Base-by-base conservation (phyloP, 2,113 vertebrate species). In the Pseudorectes ferrugineus region DNA sequence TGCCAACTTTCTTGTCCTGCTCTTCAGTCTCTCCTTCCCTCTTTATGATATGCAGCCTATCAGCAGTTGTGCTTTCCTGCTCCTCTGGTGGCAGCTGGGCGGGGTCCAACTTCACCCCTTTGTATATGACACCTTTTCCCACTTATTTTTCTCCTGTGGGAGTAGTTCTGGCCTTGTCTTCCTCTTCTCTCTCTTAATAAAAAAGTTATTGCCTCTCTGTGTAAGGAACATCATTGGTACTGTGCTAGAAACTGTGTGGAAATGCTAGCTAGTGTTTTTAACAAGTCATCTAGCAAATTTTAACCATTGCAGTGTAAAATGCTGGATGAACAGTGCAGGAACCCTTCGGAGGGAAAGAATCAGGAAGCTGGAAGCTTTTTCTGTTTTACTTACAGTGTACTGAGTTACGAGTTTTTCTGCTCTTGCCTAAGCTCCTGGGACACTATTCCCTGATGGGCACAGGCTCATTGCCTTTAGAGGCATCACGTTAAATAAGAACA, bases 11-110 rank as follows among this genome's bases (percentile, higher is more conserved):
- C 46, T 48, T 63, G 29, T 28, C 5, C 2, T 9, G 4, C 29
- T 75, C 8, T 7, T 61, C 51, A 26, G 40, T 10, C 19, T 79
- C 45, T 40, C n/a, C n/a, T 72, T 72, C 49, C 23, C 31, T 31
- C 38, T 28, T 5, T 14, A 14, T 26, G 19, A 25, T 7, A 13
- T 0, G 0, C 8, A 35, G 24, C 38, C 19, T 4, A 70, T 10
- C 0, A 1, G 54, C 0, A 3, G 8, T 15, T 68, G 62, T 80
- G 59, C 33, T 85, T 78, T 76, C 57, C 49, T 68, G 31, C 31
- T 83, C 11, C 51, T 82, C 42, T 58, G 54, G 15, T 26, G 66
- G 29, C 54, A 76, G 26, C 40, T 61, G 49, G 21, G 16, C 42
- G 45, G 24, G 24, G 17, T 59, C 16, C 26, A 18, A 11, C 23